These are phyloP conservation scores for Stomatorhinus ivindoensis DNA, from an alignment of 2,113 vertebrate species.

Conservation along the genomic window DNA sequence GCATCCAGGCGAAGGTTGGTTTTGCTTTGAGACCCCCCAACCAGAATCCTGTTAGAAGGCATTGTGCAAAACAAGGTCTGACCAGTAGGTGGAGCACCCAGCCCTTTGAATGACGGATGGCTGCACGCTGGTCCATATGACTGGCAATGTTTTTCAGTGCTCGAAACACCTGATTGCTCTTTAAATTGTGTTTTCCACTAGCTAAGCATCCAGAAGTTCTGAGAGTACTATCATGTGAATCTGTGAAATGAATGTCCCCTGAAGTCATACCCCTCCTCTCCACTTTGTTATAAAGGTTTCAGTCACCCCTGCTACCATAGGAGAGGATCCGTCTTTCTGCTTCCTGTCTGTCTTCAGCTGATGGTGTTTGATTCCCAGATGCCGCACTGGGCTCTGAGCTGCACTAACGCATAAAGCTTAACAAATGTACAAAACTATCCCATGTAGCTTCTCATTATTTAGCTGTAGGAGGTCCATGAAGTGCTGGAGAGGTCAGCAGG, in stretches of 20 bases:
- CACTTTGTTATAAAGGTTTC: not conserved
- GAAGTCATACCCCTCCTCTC: not conserved
- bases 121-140: not conserved
- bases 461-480: not conserved
- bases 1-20: not conserved
- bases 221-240: not conserved
- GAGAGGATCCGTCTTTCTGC: not conserved
- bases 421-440: not conserved
- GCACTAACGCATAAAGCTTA: not conserved
- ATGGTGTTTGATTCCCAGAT: not conserved
- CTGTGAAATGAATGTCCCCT: not conserved
- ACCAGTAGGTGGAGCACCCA: conserved; percentile 19
- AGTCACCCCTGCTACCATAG: not conserved
- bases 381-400: too few relatives aligned
- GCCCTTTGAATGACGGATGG: not conserved
- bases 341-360: not conserved
- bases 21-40: not conserved
- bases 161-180: not conserved
- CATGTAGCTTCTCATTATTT: not conserved
- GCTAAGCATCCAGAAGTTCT: not conserved
- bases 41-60: not conserved
- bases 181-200: not conserved
- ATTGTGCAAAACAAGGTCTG: not conserved
- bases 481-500: not conserved
- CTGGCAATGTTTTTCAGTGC: not conserved